Evolutionary conservation across 2,113 vertebrate genomes (phyloP), one percentile per base, ranked within the genome.

Genomic region (Leiothrix lutea): DNA sequence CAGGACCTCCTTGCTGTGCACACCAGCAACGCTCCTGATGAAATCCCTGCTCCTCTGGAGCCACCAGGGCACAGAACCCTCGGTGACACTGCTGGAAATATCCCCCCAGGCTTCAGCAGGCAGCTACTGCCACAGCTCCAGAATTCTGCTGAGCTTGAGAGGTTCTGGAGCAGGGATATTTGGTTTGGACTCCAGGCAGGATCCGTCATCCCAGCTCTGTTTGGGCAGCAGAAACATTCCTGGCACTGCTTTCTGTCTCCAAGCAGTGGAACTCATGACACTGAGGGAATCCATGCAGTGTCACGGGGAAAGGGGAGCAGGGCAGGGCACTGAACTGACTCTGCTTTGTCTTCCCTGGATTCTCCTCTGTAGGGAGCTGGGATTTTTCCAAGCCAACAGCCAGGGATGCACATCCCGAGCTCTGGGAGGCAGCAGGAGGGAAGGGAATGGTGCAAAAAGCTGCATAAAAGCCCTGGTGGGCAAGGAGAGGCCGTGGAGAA

Each of bases 221-320:
- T 88, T 90, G 95, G 94, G 87, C 15, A 58, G 77, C 62, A 91
- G 74, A 18, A 87, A 79, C 80, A 66, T 94, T 96, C 92, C 92
- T 94, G 86, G 80, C 90, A 17, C 18, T 4, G 56, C 8, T 51
- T 38, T 26, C 28, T 5, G 90, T 79, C 67, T 85, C 24, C 5
- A 4, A 51, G 83, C 86, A 50, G 22, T 36, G 92, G 94, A 96
- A 93, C 92, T 91, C 50, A 33, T 86, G 42, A 77, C 78, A 26
- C 78, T 29, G 86, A 94, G 88, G 74, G 89, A 80, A 94, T 45
- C 88, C 94, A 73, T 35, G 29, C n/a, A 79, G 60, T 45, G 45
- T 3, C 3, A 45, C 0, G 58, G 71, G 60, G 66, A 72, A 5
- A 24, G 51, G 82, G 50, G 40, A 64, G 62, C 42, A 6, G 35